A percentile compares a stretch with the other conserved stretches of the same genome.
Evolutionary conservation across 35 echinoderm and acorn worm genomes (phyloP).

Genomic region (Lytechinus variegatus): DNA sequence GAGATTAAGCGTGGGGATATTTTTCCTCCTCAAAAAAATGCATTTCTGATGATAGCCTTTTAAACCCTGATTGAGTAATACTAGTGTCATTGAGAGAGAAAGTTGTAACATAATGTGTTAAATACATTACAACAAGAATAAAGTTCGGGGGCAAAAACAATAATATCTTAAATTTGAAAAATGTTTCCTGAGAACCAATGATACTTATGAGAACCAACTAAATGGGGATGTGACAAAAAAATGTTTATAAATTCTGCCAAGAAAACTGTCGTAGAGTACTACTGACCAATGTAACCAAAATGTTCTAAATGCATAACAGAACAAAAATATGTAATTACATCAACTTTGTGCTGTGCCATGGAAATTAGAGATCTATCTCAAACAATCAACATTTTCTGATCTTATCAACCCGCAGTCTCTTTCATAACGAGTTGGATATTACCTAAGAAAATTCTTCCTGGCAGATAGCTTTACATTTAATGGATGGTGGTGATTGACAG

Average conservation of each 20-base stretch:
- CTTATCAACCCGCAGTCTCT: not conserved
- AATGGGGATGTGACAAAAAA: no score
- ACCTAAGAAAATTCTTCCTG: not conserved
- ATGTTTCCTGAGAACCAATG: not conserved
- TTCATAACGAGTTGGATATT: not conserved
- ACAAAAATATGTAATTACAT: not conserved
- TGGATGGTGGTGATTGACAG: not conserved
- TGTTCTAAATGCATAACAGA: not conserved
- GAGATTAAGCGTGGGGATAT: not conserved
- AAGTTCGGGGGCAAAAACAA: not conserved
- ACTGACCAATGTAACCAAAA: not conserved
- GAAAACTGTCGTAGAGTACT: not conserved
- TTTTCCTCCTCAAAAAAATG: not conserved
- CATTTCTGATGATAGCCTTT: not conserved
- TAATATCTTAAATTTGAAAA: not conserved
- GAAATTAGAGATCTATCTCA: not conserved
- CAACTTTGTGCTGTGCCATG: not conserved
- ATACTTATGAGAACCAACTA: not conserved
- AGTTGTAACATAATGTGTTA: not conserved
- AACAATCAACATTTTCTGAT: not conserved
- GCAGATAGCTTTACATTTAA: slow-evolving; percentile 19
- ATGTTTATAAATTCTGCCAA: not conserved
- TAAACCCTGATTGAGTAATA: not conserved
- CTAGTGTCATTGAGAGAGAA: not conserved
- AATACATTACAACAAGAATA: not conserved